Evolutionary conservation across 2,888 invertebrate genomes (phyloP), one percentile per base, ranked within the genome.

Genomic region (Branchellion lobata): DNA sequence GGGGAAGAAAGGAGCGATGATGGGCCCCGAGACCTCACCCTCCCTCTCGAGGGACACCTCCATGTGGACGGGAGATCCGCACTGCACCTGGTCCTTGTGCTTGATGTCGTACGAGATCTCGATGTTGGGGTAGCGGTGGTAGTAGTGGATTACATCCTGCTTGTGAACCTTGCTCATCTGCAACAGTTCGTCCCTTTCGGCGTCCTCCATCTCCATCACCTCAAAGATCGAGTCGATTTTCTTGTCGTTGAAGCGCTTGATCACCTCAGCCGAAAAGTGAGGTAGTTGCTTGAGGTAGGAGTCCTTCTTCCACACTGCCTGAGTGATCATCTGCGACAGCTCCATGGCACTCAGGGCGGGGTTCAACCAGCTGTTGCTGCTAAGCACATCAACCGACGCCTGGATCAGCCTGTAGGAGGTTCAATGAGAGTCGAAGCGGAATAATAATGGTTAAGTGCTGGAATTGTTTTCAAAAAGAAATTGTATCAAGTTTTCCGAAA

Each of bases 281-380:
- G 99, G 99, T 86, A 99, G 88, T 86, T 99, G 99, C 82, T 96
- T 93, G 81, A 99, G 90, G 86, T 97, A 96, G 0, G 96, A 95
- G 89, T 99, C 99, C 88, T 96, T 97, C 85, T 94, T 95, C 96
- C 98, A 99, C 96, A 99, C 96, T 14, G 98, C 98, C 89, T 99
- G 99, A 0, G 99, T 99, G 1, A 95, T 94, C 98, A 99, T 99
- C 89, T 99, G 99, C 0, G 98, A 96, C 85, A 99, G 90, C 89
- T 99, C 99, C 99, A 99, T 99, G 85, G 98, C 97, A 27, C 97
- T 96, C 61, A 99, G 94, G 1, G 98, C 99, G 0, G 99, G 98
- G 0, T 95, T 92, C 75, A 99, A 90, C 99, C 99, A 99, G 47
- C 99, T 98, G 85, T 96, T 97, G 69, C 95, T 95, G 86, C 93